Base-by-base conservation (phyloP, 2,113 vertebrate genomes). In the Puntigrus tetrazona region DNA sequence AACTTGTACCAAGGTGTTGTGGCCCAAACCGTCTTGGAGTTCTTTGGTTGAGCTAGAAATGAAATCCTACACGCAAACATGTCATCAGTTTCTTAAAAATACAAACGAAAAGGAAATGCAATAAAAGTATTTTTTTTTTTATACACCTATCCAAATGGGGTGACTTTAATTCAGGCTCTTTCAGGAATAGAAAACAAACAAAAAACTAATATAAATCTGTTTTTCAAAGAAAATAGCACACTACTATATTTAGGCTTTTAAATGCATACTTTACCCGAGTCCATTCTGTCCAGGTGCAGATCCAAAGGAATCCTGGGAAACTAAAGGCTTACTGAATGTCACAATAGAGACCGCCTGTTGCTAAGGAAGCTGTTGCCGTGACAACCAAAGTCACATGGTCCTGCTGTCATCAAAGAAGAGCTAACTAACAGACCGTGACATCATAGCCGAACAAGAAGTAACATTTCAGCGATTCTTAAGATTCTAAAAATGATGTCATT, bases 31-130 rank as follows among this genome's bases (percentile, higher is more conserved):
- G 86, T 85, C 87, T 91, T 92, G 67, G 91, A 91, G 82, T 86
- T 88, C 91, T 92, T 93, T 79, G 91, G 92, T 27, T 80, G 90
- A 7, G 93, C 91, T 50, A 94, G 89, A 67, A 92, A 91, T 87
- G 91, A 29, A 69, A 93, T 92, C 81, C 94, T 94, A 86, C 57
- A 52, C 65, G 16, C 29, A 81, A 50, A 76, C 18, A 72, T 50
- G 7, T 27, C 7, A 43, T 73, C 73, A 50, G 27, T 9, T 4
- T 3, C 38, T 80, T 43, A 8, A 78, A 70, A 18, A 78, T 4
- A 25, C 14, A 31, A 41, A 84, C 13, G 0, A 27, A 18, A 34
- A 52, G 0, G 25, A 1, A 41, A 59, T 22, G 0, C 6, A 69
- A 8, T 31, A 1, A 31, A 78, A 50, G 73, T 5, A 69, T 52